Conservation (phyloP, 2,888 invertebrate species). For the Leucozona laternaria region DNA sequence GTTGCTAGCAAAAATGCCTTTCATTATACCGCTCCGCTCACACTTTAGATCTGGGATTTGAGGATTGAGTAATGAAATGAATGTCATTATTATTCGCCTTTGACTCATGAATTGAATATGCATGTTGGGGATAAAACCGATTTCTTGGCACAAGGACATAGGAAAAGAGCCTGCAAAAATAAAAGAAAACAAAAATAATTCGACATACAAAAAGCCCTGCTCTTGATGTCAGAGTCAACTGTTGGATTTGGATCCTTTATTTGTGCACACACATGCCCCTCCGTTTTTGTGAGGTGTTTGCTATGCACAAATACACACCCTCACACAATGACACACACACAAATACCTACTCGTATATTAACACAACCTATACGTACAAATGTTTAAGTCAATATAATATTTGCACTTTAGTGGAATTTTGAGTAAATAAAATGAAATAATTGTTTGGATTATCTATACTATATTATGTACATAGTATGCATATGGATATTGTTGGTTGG, state of each 20-base stretch:
- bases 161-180: not conserved
- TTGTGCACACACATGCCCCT: constrained; percentile 29
- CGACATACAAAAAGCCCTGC: constrained; percentile 28
- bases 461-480: not conserved
- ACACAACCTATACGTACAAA: constrained; percentile 29
- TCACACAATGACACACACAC: not conserved
- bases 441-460: constrained; percentile 56
- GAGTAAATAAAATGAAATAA: constrained; percentile 73
- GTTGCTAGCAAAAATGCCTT: constrained; percentile 30
- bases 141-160: constrained; percentile 46
- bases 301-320: constrained; percentile 47
- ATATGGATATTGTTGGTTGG: not conserved
- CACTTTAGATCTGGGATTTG: constrained; percentile 24
- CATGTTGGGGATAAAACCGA: constrained; percentile 55
- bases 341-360: not conserved
- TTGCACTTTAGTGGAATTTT: constrained; percentile 73
- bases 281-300: constrained; percentile 50
- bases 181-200: constrained; percentile 16
- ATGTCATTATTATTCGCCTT: constrained; percentile 75
- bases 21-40: constrained; percentile 36
- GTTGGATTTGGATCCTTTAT: constrained; percentile 54
- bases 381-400: constrained; percentile 73
- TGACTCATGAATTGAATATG: constrained; percentile 71
- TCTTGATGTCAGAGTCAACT: constrained; percentile 62
- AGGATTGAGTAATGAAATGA: constrained; percentile 74